Percentiles rank a stretch among this genome's conserved stretches.
Evolutionary conservation across 2,113 vertebrate species (phyloP).

Genomic region (Hydrochoerus hydrochaeris): DNA sequence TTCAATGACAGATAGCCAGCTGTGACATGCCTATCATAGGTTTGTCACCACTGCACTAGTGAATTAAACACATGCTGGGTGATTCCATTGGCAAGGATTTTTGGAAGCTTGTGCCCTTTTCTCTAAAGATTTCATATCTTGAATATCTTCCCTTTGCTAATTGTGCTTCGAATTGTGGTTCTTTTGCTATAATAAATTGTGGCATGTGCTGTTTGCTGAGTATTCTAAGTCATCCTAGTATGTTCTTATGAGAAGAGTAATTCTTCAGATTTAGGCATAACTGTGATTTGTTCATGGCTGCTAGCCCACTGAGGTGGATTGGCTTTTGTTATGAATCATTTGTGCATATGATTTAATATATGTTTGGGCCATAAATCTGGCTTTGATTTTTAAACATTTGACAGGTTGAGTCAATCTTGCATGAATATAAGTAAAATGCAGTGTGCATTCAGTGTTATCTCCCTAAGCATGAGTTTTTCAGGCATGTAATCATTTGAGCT

Average conservation of each 20-base stretch:
- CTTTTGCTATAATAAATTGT: not conserved
- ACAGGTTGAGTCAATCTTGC: constrained; percentile 47
- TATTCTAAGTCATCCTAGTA: not conserved
- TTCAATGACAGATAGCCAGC: not conserved
- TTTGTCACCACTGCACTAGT: not conserved
- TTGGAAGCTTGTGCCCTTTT: too few species aligned
- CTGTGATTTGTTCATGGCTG: constrained; percentile 56
- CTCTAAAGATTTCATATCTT: not conserved
- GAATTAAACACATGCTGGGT: not conserved
- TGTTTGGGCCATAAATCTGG: constrained; percentile 58
- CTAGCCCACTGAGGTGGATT: constrained; percentile 8
- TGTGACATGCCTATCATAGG: not conserved
- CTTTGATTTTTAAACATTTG: constrained; percentile 63
- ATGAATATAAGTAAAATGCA: constrained; percentile 52
- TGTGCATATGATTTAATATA: constrained; percentile 63
- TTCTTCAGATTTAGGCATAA: constrained; percentile 17
- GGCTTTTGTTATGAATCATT: constrained; percentile 72
- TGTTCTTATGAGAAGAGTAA: not conserved
- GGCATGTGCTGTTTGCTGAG: not conserved
- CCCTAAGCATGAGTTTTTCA: constrained; percentile 3
- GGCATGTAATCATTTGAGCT: not conserved
- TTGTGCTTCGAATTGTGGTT: not conserved
- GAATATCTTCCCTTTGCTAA: too few species aligned
- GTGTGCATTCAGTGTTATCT: not conserved
- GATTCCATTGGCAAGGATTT: not conserved